A percentile compares a stretch with the other conserved stretches of the same genome.
Conservation (phyloP, 2,797 vertebrate species). For the Alectoris magna region DNA sequence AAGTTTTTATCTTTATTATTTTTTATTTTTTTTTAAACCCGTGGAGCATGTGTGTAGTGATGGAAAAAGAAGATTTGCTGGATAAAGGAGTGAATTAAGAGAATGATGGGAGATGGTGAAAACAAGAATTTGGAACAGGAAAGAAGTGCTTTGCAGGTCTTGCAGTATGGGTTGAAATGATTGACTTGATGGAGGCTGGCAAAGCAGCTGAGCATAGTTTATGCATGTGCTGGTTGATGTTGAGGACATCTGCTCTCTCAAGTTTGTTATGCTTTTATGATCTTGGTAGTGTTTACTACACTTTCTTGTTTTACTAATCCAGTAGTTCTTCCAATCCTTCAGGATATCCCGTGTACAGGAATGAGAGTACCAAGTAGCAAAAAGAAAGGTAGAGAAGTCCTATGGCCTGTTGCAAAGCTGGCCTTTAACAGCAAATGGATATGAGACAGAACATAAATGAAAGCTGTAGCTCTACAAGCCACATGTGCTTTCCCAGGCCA, state of each 20-base stretch:
- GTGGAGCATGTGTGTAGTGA: rapidly evolving
- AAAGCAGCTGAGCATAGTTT: background rate
- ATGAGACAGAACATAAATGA: background rate
- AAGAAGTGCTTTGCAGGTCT: background rate
- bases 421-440: background rate
- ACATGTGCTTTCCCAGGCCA: rapidly evolving
- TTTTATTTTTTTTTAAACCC: background rate
- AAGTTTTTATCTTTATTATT: background rate
- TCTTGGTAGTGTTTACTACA: background rate
- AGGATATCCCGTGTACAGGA: background rate
- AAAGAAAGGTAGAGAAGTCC: background rate
- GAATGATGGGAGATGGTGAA: background rate
- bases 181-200: background rate
- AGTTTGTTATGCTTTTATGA: background rate
- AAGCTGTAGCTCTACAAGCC: background rate
- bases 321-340: background rate
- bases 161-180: background rate
- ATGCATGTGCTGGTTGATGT: background rate
- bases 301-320: background rate
- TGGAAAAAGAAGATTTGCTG: background rate
- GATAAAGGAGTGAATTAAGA: background rate
- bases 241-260: background rate
- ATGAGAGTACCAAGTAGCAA: background rate
- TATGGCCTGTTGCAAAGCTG: background rate
- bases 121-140: background rate